Evolutionary conservation across 2,113 vertebrate species (phyloP).

Genomic region (Catharus minimus): DNA sequence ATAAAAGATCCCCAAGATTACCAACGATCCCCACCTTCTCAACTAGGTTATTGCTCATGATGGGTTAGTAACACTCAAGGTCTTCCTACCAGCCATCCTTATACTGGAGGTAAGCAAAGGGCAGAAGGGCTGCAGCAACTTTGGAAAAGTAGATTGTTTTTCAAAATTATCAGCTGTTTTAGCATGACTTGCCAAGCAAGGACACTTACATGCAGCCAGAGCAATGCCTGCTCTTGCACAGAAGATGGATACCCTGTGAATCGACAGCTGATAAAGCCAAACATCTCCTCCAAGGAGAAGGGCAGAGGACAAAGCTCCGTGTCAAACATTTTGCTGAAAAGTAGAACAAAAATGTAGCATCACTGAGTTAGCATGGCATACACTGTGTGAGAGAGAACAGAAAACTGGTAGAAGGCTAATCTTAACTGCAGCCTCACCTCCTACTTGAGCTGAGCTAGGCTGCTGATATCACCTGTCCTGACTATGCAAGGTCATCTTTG

Average conservation of each 20-base stretch:
- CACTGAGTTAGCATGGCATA: neutral
- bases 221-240: constrained; percentile 95
- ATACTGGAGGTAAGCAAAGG: neutral
- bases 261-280: constrained; percentile 97
- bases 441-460: rapidly evolving
- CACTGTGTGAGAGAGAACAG: neutral
- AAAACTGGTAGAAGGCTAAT: neutral
- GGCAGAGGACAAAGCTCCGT: constrained; percentile 97
- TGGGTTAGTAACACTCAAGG: neutral
- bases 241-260: constrained; percentile 97
- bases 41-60: neutral
- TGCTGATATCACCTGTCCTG: neutral
- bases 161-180: neutral
- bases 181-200: neutral
- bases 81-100: neutral
- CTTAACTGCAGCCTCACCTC: neutral
- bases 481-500: neutral
- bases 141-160: neutral
- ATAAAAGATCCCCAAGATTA: neutral
- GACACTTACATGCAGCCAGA: constrained; percentile 95
- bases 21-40: rapidly evolving
- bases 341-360: constrained; percentile 25
- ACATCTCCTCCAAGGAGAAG: constrained; percentile 99
- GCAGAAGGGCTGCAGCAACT: neutral
- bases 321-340: constrained; percentile 97